Base-by-base conservation (phyloP, 2,797 vertebrate species). In the Ctenopoma multispine region DNA sequence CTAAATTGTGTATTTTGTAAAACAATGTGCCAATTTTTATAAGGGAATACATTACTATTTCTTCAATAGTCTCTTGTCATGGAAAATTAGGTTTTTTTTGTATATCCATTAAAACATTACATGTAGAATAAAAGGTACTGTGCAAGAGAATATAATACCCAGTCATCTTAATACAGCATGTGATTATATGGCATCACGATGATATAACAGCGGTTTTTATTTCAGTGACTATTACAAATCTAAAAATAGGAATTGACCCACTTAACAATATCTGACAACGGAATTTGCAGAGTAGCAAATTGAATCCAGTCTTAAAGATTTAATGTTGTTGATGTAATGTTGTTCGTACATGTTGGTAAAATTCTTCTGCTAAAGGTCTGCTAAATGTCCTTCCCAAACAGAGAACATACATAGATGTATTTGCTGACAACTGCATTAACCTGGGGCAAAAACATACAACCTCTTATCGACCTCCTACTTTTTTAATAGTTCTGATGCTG, bases 101-200 rank as follows among this genome's bases (percentile, higher is more conserved):
- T 47, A 27, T 29, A 59, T 24, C 4, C 21, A 50, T 34, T 43
- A 20, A 63, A 63, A 55, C 36, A 53, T 38, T 14, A 34, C 9
- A 18, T 1, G 55, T 14, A 20, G 49, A 61, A 50, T 34, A 51
- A 57, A 40, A 59, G 6, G 17, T 15, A 38, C 36, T 3, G 17
- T 14, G 31, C 23, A 20, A 41, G 21, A 43, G 24, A 50, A 63
- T 24, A 24, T 24, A 24, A 34, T 34, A 9, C 49, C 44, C 34
- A 40, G 13, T n/a, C 18, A 27, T 59, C 13, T 58, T 46, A 29
- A 54, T 12, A 31, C 10, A 36, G 36, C 9, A 36, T 34, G 31
- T 55, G 23, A 20, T 64, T 29, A 57, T 48, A 36, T 56, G 21
- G 14, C 55, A n/a, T n/a, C n/a, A n/a, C n/a, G n/a, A n/a, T n/a